Base-by-base conservation (phyloP, 2,113 vertebrate genomes). In the Silurus asotus region DNA sequence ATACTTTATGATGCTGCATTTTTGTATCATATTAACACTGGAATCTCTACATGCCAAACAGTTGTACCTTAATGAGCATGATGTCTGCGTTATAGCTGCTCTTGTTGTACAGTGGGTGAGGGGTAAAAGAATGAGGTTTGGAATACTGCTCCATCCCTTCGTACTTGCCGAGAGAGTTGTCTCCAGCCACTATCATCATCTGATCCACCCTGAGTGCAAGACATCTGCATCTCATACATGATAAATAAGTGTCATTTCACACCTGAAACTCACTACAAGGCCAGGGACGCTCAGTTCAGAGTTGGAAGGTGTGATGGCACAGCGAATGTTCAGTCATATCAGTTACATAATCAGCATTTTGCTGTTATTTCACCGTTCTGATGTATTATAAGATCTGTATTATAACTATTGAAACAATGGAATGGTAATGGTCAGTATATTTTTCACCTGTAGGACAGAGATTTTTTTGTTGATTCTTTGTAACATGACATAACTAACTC, bases 31-130 rank as follows among this genome's bases (percentile, higher is more conserved):
- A 23, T 61, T 56, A 78, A 77, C 51, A 58, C 45, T 64, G 20
- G 19, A 61, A 67, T 62, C 81, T 55, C 45, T 15, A 45, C 56
- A 65, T 0, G 13, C n/a, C 45, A 80, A 37, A 59, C 2, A 58
- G 74, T 8, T 25, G 85, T 92, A 96, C 95, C 95, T 95, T 95
- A 75, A 96, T 94, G 59, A 96, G 92, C 95, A 96, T 96, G 90
- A 96, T 93, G 89, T 96, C 95, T 2, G 93, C 94, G 14, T 95
- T 94, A 89, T 94, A 95, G 88, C 91, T 94, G 76, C 83, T 89
- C 69, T 90, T 88, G 91, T 94, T 93, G 91, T 95, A 96, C 15
- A 92, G 87, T 0, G 95, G 96, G 72, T 96, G 95, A 14, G 90
- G 87, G 67, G 95, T 90, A 89, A 96, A 88, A 45, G 84, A 90